Evolutionary conservation across 2,113 vertebrate genomes (phyloP).

Genomic region (Hippolais icterina): DNA sequence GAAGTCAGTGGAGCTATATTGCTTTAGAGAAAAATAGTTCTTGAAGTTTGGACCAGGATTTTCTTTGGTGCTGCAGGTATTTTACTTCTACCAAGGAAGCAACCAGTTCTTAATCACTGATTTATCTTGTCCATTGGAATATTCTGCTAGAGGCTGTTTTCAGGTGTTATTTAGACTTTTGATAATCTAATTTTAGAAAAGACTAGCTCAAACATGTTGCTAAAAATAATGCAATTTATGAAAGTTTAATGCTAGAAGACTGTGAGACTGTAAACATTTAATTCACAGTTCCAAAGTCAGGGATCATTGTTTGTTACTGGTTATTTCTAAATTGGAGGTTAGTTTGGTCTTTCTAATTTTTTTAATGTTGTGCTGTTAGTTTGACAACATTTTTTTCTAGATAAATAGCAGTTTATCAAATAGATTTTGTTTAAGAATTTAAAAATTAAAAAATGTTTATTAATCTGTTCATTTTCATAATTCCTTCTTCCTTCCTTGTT

Average conservation of each 20-base stretch:
- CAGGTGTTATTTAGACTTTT: neutral
- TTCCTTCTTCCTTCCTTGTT: neutral
- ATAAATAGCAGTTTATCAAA: neutral
- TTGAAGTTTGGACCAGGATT: neutral
- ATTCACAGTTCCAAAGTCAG: neutral
- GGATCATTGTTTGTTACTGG: neutral
- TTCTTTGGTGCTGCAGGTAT: neutral
- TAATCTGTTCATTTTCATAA: neutral
- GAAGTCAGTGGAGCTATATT: neutral
- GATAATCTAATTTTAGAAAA: neutral
- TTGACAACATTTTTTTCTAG: neutral
- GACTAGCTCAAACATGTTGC: neutral
- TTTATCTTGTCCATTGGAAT: neutral
- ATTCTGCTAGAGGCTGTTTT: neutral
- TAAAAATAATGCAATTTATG: neutral
- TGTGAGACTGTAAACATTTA: neutral
- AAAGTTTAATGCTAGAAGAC: neutral
- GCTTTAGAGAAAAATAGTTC: neutral
- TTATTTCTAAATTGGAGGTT: neutral
- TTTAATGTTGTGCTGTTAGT: neutral
- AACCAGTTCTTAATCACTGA: neutral
- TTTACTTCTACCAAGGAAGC: neutral
- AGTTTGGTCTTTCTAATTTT: neutral
- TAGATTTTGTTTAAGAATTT: neutral
- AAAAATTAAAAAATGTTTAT: neutral